Conservation (phyloP, 2,113 vertebrate species). For the Ondatra zibethicus region DNA sequence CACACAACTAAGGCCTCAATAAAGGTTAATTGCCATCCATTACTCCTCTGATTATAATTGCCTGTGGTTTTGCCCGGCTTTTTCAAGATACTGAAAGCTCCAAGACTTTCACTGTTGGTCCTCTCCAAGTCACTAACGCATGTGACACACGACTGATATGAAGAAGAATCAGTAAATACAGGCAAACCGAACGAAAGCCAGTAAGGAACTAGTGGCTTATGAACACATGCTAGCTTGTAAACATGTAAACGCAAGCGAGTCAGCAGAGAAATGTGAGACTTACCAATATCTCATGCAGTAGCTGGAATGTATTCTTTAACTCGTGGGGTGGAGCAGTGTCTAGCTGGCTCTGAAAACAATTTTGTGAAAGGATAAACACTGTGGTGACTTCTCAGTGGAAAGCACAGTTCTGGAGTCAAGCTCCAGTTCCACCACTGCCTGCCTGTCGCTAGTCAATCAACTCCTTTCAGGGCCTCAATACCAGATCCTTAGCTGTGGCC, state of each 20-base stretch:
- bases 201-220: background rate
- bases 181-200: background rate
- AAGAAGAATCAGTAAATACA: background rate
- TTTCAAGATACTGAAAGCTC: background rate
- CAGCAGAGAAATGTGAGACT: conserved; percentile 73
- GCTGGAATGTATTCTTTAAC: conserved; percentile 97
- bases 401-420: background rate
- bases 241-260: background rate
- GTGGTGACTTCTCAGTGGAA: background rate
- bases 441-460: background rate
- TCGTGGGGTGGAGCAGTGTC: conserved; percentile 98
- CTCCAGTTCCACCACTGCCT: background rate
- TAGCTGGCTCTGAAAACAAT: conserved; percentile 91
- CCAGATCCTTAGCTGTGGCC: background rate
- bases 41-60: fast-evolving
- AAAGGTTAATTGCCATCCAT: background rate
- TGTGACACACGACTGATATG: background rate
- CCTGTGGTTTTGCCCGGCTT: background rate
- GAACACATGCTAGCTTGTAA: background rate
- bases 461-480: background rate
- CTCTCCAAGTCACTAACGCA: background rate
- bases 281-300: conserved; percentile 97
- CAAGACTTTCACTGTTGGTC: background rate
- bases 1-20: fast-evolving
- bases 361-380: conserved; percentile 60